Base-by-base conservation (phyloP, 2,797 vertebrate species). In the Premnoplex brunnescens region DNA sequence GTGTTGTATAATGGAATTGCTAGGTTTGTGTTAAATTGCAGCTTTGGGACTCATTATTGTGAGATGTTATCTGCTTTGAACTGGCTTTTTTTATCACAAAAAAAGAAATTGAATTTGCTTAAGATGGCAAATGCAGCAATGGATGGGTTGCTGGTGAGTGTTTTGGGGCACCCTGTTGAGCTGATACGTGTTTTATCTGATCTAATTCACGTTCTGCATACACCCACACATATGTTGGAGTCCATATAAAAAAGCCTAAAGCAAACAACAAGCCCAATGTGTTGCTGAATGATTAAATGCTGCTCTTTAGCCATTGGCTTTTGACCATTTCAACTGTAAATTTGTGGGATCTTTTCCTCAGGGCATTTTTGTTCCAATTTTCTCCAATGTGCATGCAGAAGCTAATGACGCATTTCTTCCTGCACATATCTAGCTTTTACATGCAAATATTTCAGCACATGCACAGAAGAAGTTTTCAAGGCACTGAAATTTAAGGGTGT, bases 1-100 rank as follows among this genome's bases (percentile, higher is more conserved):
- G 74, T 96, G 76, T 89, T 96, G 39, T 92, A 76, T 97, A 97
- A 95, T 88, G 69, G 82, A 97, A 96, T 93, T 95, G 91, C 94
- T 97, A 97, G 94, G 97, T 96, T 97, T 96, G 85, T 96, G 86
- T 73, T 95, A 97, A 97, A 97, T 94, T 97, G 87, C 89, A 97
- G 86, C 94, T 95, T 92, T 79, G 94, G 95, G 89, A 96, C 71
- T 97, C 94, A 91, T 93, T 96, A 96, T 49, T 96, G 64, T 87
- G 93, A 93, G 91, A 93, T 95, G 88, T 83, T 97, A 83, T 96
- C 81, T 97, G 64, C 78, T 93, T 93, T 91, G 94, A 88, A 75
- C 85, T 73, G 52, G 71, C 88, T 97, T 97, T 94, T 84, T 95
- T 97, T 91, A 94, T 95, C 84, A 88, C 85, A 93, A 85, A 93